These are phyloP conservation scores for Phaonia tiefii DNA, from an alignment of 2,888 invertebrate genomes.

Conservation along the genomic window DNA sequence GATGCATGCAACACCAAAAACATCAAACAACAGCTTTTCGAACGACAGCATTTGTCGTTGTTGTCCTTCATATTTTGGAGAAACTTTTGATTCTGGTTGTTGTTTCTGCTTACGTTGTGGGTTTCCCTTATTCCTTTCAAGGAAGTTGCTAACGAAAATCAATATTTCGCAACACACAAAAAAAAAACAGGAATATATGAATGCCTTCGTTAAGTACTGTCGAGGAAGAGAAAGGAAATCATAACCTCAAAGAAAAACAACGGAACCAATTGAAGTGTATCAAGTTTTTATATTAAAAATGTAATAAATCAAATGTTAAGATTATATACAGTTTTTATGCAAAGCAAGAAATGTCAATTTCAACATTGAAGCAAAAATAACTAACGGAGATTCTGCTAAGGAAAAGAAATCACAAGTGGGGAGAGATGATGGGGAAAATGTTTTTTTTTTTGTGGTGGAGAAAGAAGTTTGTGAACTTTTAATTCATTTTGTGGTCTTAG, in stretches of 20 bases:
- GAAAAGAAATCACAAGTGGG: no score
- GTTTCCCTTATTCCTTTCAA: constrained; percentile 13
- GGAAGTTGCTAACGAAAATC: constrained; percentile 31
- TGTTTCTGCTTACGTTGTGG: neutral
- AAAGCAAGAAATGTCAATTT: neutral
- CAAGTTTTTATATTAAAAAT: constrained; percentile 52
- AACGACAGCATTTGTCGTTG: constrained; percentile 34
- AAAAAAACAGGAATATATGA: constrained; percentile 34
- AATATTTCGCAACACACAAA: constrained; percentile 58
- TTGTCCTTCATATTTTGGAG: neutral
- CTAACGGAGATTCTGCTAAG: no score
- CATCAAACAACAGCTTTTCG: constrained; percentile 35
- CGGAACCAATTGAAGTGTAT: neutral
- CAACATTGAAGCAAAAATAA: neutral
- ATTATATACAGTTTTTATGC: constrained; percentile 41
- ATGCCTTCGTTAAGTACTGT: constrained; percentile 53
- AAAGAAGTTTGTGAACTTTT: no score
- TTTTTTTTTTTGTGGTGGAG: no score
- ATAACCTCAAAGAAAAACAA: constrained; percentile 37
- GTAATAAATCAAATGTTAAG: constrained; percentile 52
- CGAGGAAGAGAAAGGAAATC: constrained; percentile 16
- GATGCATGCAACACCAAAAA: constrained; percentile 42
- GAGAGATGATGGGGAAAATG: no score
- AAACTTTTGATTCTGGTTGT: neutral
- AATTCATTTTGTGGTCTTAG: no score